phyloP scores from a whole-genome alignment of 2,797 vertebrate species.

The Phataginus tricuspis region DNA sequence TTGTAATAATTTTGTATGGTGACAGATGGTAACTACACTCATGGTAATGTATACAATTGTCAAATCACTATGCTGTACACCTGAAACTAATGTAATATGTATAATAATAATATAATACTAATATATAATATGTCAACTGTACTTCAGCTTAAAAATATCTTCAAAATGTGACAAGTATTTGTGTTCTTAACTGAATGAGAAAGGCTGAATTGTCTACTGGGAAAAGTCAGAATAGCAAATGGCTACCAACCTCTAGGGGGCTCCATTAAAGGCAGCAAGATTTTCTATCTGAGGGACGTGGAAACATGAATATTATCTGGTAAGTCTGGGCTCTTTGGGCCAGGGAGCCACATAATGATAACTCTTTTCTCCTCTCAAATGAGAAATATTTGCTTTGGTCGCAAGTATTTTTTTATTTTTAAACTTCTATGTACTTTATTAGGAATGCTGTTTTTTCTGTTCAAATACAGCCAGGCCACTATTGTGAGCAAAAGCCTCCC shows the following conservation, averaged over 20 bases:
- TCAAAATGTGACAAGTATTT: not conserved
- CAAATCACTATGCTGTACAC: too few relatives aligned
- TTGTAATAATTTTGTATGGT: too few relatives aligned
- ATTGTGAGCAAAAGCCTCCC: not conserved
- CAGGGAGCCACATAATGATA: not conserved
- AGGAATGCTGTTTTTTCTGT: not conserved
- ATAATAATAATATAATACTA: too few relatives aligned
- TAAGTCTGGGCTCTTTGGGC: not conserved
- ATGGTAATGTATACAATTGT: too few relatives aligned
- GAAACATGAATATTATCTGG: rapidly evolving
- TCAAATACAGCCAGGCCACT: not conserved
- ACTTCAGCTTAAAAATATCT: not conserved
- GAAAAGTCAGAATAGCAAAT: not conserved
- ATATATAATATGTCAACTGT: too few relatives aligned
- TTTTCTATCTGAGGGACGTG: not conserved
- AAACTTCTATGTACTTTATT: not conserved
- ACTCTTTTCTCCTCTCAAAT: not conserved
- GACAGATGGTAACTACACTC: too few relatives aligned
- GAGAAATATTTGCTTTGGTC: conserved; percentile 39
- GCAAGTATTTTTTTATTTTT: not conserved
- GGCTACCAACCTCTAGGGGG: not conserved
- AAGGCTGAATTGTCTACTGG: not conserved
- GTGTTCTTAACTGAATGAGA: not conserved
- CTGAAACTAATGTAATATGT: too few relatives aligned
- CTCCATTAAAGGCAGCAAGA: not conserved